Evolutionary conservation across 1,140 invertebrate species (phyloP).

Genomic region (Aphaenogaster ashmeadi): DNA sequence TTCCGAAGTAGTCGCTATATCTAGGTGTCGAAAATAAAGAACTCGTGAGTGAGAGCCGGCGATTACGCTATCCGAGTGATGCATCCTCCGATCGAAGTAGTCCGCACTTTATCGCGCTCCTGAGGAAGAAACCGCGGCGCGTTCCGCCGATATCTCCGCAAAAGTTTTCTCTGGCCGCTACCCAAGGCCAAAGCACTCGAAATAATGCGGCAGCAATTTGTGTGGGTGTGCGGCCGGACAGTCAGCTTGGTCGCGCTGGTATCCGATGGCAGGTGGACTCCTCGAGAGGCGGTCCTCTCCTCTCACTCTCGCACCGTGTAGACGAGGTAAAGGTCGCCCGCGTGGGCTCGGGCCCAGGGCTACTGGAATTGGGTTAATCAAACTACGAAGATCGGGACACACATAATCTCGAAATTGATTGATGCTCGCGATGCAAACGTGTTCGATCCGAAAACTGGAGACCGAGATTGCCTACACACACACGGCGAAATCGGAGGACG

Average conservation of each 20-base stretch:
- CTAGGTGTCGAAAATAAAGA: not conserved
- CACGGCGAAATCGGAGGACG: not conserved
- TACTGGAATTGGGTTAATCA: conserved; percentile 71
- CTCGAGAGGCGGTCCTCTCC: conserved; percentile 43
- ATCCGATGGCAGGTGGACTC: conserved; percentile 73
- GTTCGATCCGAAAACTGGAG: not conserved
- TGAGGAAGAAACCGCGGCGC: conserved; percentile 62
- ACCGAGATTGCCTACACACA: not conserved
- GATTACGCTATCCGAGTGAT: not conserved
- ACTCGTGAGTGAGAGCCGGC: not conserved
- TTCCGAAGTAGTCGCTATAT: not conserved
- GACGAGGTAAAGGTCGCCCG: conserved; percentile 67
- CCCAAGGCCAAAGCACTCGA: conserved; percentile 82
- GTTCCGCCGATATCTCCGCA: conserved; percentile 78
- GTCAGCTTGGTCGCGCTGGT: conserved; percentile 73
- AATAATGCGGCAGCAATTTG: conserved; percentile 82
- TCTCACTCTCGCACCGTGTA: conserved; percentile 3
- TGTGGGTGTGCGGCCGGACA: conserved; percentile 77
- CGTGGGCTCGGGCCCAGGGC: conserved; percentile 40
- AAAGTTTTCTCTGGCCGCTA: conserved; percentile 83
- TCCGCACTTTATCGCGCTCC: conserved; percentile 52
- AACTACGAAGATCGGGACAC: conserved; percentile 11
- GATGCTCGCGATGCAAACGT: not conserved
- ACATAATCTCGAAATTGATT: not conserved
- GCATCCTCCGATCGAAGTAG: not conserved